Base-by-base conservation (phyloP, 2,113 vertebrate genomes). In the Nestor notabilis region DNA sequence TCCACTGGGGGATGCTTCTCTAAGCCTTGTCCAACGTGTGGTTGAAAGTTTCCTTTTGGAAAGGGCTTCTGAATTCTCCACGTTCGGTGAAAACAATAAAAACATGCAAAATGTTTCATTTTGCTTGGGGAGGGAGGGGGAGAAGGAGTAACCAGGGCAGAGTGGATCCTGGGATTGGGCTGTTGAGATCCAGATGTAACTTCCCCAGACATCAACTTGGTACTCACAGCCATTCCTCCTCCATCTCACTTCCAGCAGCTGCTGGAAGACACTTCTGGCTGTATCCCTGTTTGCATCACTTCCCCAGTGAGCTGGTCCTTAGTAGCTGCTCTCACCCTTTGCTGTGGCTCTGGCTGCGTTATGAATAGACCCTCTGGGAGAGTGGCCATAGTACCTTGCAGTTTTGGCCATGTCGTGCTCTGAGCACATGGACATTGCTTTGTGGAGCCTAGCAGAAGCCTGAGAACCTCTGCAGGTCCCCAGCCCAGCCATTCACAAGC, bases 331-430 rank as follows among this genome's bases (percentile, higher is more conserved):
- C 4, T 64, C 28, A 10, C 64, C 49, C 41, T 72, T 77, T 23
- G 21, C 81, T 70, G 53, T 60, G 72, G 20, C 47, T 65, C 53
- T 72, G 39, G 28, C 68, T 64, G 39, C 8, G 53, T 27, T 65
- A 35, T 77, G 35, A 12, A 14, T 11, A 31, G 11, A 49, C 5
- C 10, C 50, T 64, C 61, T 44, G 41, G 31, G 56, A 75, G 49
- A 56, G 47, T 10, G 49, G 46, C 74, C 17, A 2, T 27, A 61
- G 35, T 25, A 28, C 46, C 77, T 37, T 64, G 35, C 24, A 37
- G 27, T n/a, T 5, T 3, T 4, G 33, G 35, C 64, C 0, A 0
- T 12, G 44, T 25, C 1, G 0, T 5, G 17, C 46, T 74, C 50
- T 63, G 21, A 52, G 43, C 23, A 16, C 0, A 0, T 15, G 47